Base-by-base conservation (phyloP, 2,113 vertebrate genomes). In the Colius striatus region DNA sequence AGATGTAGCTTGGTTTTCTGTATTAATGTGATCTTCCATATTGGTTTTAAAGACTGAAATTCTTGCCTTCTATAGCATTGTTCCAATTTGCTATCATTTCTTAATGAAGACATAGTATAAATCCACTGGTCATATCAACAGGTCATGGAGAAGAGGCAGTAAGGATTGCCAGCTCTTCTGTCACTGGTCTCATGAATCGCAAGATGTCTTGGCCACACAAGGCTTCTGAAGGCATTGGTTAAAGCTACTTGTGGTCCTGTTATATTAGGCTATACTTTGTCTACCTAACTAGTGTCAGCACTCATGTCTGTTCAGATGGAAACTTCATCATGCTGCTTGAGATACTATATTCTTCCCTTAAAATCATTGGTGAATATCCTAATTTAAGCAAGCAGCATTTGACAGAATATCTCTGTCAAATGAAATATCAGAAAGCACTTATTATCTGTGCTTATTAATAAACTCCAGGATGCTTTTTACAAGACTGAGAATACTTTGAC, bases 11-110 rank as follows among this genome's bases (percentile, higher is more conserved):
- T 54, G 3, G 29, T 87, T 66, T 62, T 80, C 41, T 3, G 0
- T 55, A 79, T 87, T 65, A 62, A 20, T 58, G 34, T 73, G 62
- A 43, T 30, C n/a, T 84, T 47, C 87, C 20, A 0, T 74, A 36
- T 76, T 82, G 54, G 5, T 87, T 95, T 91, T 60, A 73, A 68
- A 88, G 51, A 43, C 51, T 63, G 48, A 90, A 80, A 80, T 92
- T 57, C 27, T 72, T 91, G n/a, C 16, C 34, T 80, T 89, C 63
- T 75, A 9, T 38, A 83, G 21, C 38, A 20, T 50, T 73, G 30
- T 71, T 86, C 7, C 16, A 77, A 48, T 83, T 87, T 90, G 14
- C 51, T 67, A 63, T 36, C 13, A 63, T 62, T 23, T 77, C 9
- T 77, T 86, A 77, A 60, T 67, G 53, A 90, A 41, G 30, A 16